Evolutionary conservation across 30 jellyfish, hydroid and myxozoan genomes (phyloP).

Genomic region (Clytia hemisphaerica): DNA sequence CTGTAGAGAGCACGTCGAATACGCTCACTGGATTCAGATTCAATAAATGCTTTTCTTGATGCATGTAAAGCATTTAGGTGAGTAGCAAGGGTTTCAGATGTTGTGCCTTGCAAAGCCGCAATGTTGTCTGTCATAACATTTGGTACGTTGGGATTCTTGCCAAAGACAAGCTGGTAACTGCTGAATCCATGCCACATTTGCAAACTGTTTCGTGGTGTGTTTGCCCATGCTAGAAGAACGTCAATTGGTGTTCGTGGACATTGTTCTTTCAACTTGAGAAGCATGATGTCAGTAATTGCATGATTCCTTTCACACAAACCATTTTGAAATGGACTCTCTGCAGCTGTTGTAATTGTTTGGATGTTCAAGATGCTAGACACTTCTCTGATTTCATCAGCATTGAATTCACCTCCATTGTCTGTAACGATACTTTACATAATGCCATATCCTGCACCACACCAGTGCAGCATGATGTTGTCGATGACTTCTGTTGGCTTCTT

Average conservation of each 20-base stretch:
- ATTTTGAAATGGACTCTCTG: conserved; percentile 22
- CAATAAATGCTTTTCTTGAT: conserved; percentile 22
- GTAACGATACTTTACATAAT: neutral
- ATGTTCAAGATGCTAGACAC: neutral
- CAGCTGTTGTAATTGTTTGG: conserved; percentile 3
- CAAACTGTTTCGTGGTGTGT: conserved; percentile 30
- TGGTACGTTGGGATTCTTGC: conserved; percentile 31
- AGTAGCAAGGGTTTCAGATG: conserved; percentile 22
- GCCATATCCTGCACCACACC: conserved; percentile 8
- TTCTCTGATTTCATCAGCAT: neutral
- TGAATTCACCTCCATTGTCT: conserved; percentile 27
- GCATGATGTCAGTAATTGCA: conserved; percentile 12
- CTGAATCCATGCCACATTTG: conserved; percentile 21
- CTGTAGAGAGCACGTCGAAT: conserved; percentile 37
- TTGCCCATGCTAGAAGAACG: conserved; percentile 19
- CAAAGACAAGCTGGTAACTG: conserved; percentile 35
- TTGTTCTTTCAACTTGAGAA: conserved; percentile 10
- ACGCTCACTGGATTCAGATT: conserved; percentile 35
- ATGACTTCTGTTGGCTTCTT: conserved; percentile 6
- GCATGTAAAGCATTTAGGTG: conserved; percentile 41
- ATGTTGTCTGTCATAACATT: too few species aligned
- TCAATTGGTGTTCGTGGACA: too few species aligned
- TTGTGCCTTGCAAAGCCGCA: too few species aligned
- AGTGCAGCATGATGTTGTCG: too few species aligned
- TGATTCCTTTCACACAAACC: conserved; percentile 25